These are phyloP conservation scores for Spicauda simplicius DNA, from an alignment of 2,888 invertebrate genomes.

Conservation along the genomic window DNA sequence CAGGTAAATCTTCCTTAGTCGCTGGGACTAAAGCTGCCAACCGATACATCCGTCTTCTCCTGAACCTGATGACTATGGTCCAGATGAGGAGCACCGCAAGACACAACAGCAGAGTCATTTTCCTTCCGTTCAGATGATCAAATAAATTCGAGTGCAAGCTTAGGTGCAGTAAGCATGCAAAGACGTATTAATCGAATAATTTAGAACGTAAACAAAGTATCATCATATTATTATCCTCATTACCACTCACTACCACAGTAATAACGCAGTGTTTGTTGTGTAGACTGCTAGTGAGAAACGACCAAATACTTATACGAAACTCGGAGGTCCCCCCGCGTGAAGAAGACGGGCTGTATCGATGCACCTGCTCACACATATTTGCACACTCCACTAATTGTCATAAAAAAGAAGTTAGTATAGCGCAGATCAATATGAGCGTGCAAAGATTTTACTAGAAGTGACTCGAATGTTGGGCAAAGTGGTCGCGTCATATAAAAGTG, in stretches of 20 bases:
- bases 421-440: constrained; percentile 9
- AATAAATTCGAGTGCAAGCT: too few relatives aligned
- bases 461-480: constrained; percentile 13
- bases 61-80: constrained; percentile 54
- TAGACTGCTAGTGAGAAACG: neutral
- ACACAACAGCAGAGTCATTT: constrained; percentile 59
- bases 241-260: neutral
- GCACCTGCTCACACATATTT: neutral
- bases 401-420: neutral
- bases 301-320: neutral
- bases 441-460: constrained; percentile 30
- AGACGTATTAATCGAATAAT: too few relatives aligned
- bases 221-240: too few relatives aligned
- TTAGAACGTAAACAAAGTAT: too few relatives aligned
- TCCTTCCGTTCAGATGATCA: neutral
- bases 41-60: constrained; percentile 61
- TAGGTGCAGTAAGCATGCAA: too few relatives aligned
- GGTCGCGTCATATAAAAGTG: too few relatives aligned
- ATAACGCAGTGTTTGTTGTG: constrained; percentile 1
- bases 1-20: constrained; percentile 51
- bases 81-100: constrained; percentile 52
- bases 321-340: neutral
- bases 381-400: neutral
- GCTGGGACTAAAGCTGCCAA: constrained; percentile 55
- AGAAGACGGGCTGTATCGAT: constrained; percentile 1